phyloP scores from a whole-genome alignment of 2,888 invertebrate genomes.

The Hypomecis punctinalis region DNA sequence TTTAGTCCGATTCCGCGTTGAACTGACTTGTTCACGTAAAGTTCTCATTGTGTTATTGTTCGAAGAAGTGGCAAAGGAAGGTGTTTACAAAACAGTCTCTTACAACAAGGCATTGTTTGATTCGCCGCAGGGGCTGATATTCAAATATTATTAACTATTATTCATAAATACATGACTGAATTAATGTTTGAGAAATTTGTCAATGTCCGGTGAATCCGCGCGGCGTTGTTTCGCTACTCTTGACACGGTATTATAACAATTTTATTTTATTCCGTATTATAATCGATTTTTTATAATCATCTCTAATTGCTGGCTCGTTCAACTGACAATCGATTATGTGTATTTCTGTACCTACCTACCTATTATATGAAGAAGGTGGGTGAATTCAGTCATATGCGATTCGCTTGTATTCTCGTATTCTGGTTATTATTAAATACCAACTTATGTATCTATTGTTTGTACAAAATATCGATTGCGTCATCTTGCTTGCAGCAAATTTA shows the following conservation, averaged over 20 bases:
- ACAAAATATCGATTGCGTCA: no score
- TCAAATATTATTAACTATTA: conserved; percentile 54
- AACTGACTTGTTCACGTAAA: conserved; percentile 36
- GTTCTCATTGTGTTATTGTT: conserved; percentile 61
- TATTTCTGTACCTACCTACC: background rate
- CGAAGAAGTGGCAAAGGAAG: conserved; percentile 51
- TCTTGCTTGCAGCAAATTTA: no score
- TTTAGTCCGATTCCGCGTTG: conserved; percentile 12
- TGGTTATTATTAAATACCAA: no score
- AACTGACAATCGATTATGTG: background rate
- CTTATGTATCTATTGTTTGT: no score
- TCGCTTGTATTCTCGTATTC: no score
- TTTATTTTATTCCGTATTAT: conserved; percentile 10
- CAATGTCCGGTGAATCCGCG: conserved; percentile 72
- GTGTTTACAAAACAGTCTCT: conserved; percentile 72
- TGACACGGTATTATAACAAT: conserved; percentile 20
- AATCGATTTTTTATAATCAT: conserved; percentile 7
- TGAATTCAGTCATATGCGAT: no score
- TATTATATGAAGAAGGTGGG: background rate
- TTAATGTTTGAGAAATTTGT: conserved; percentile 60
- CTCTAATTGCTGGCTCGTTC: background rate
- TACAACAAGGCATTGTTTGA: conserved; percentile 70
- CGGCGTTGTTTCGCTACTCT: conserved; percentile 47
- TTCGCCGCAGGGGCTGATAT: conserved; percentile 54
- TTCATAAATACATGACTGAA: conserved; percentile 44